These are phyloP conservation scores for Eurystomus gularis DNA, from an alignment of 2,113 vertebrate species.

Conservation along the genomic window DNA sequence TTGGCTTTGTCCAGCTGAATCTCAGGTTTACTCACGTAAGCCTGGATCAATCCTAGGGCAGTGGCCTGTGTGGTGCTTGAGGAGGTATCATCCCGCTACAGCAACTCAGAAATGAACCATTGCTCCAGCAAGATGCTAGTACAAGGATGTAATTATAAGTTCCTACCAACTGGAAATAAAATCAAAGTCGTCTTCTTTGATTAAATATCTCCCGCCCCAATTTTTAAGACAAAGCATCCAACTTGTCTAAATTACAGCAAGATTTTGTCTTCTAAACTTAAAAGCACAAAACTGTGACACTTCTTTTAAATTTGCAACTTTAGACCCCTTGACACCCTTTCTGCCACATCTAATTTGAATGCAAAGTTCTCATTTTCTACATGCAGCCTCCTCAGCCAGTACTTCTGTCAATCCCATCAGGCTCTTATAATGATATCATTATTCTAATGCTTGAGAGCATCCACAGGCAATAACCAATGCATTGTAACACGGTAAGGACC, in stretches of 20 bases:
- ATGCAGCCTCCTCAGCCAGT: fast-evolving
- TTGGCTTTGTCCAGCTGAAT: background rate
- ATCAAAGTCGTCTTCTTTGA: background rate
- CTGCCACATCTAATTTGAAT: background rate
- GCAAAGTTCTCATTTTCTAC: background rate
- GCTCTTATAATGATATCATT: fast-evolving
- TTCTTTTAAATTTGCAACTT: background rate
- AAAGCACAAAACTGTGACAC: background rate
- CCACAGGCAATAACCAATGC: background rate
- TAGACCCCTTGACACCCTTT: background rate
- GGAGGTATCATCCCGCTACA: background rate
- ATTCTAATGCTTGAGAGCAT: background rate
- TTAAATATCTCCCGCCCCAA: background rate
- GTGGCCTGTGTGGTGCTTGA: background rate
- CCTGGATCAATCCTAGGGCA: background rate
- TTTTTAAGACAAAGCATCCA: background rate
- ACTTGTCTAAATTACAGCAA: background rate
- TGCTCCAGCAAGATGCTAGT: background rate
- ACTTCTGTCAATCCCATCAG: background rate
- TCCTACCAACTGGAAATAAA: background rate
- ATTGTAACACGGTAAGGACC: background rate
- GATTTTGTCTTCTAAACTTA: background rate
- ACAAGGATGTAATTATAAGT: background rate
- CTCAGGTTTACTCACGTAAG: background rate
- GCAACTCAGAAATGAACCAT: background rate